Evolutionary conservation across 2,888 invertebrate genomes (phyloP).

Genomic region (Standfussiana lucernea): DNA sequence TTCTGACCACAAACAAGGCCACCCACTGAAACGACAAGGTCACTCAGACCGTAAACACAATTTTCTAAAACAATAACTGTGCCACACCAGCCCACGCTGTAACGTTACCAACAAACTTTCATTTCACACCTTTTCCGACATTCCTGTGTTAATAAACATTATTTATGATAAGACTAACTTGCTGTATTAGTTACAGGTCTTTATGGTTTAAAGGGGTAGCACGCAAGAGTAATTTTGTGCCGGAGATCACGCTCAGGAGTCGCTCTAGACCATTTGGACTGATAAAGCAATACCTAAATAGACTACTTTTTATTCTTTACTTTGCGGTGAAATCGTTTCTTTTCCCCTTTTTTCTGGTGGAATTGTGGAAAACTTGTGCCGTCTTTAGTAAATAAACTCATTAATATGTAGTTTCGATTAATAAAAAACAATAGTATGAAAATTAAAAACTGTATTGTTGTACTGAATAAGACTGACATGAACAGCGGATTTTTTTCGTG

Average conservation of each 20-base stretch:
- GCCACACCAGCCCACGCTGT: slow-evolving; percentile 33
- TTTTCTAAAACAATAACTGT: slow-evolving; percentile 55
- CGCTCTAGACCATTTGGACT: not conserved
- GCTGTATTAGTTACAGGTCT: slow-evolving; percentile 31
- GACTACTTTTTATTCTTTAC: not conserved
- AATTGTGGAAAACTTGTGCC: not conserved
- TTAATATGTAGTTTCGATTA: not conserved
- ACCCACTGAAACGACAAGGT: slow-evolving; percentile 11
- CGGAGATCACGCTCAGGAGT: not conserved
- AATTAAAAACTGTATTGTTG: not conserved
- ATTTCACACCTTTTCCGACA: slow-evolving; percentile 25
- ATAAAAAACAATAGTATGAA: not conserved
- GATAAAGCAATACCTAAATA: not conserved
- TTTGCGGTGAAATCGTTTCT: not conserved
- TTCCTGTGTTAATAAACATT: slow-evolving; percentile 22
- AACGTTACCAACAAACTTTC: slow-evolving; percentile 19
- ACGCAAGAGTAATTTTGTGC: slow-evolving; percentile 7
- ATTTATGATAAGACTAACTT: slow-evolving; percentile 19
- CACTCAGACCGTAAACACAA: slow-evolving; percentile 30
- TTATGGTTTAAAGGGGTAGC: slow-evolving; percentile 2
- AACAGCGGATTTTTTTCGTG: not conserved
- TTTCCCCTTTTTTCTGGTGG: not conserved
- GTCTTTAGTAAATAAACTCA: not conserved
- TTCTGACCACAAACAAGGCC: slow-evolving; percentile 35
- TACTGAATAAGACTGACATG: not conserved